Evolutionary conservation across 2,113 vertebrate genomes (phyloP).

Genomic region (Delphinapterus leucas): DNA sequence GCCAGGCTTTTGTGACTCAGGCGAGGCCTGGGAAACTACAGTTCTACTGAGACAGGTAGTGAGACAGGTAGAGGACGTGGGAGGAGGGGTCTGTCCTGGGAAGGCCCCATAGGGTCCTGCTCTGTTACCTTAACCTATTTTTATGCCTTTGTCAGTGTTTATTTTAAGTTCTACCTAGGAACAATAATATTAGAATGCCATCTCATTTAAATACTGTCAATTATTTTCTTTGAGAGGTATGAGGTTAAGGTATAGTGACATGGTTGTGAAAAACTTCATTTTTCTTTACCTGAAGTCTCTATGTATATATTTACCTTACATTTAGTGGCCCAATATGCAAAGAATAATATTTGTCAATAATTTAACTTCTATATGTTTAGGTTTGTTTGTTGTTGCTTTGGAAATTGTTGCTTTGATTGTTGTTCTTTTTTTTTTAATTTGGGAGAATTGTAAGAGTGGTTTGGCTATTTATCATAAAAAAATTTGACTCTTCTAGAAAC

Average conservation of each 20-base stretch:
- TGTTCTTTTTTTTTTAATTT: not conserved
- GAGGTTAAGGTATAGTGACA: not conserved
- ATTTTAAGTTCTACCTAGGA: not conserved
- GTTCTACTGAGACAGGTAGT: not conserved
- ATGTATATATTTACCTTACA: not conserved
- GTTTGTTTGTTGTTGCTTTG: not conserved
- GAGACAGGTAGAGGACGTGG: not conserved
- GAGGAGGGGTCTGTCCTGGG: not conserved
- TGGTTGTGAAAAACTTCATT: not conserved
- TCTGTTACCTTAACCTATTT: not conserved
- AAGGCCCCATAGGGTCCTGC: not conserved
- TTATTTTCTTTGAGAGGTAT: not conserved
- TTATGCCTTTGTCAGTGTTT: not conserved
- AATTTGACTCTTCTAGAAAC: not conserved
- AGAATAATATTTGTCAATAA: not conserved
- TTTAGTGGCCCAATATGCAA: not conserved
- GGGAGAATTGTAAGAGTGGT: not conserved
- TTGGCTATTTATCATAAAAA: not conserved
- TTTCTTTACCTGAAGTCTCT: not conserved
- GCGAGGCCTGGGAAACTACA: not conserved
- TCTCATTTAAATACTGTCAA: not conserved
- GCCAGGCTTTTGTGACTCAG: not conserved
- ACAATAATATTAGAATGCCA: not conserved
- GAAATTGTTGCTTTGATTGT: not conserved
- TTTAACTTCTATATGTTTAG: not conserved